These are phyloP conservation scores for Myotis brandtii DNA, from an alignment of 2,113 vertebrate genomes.

Conservation along the genomic window DNA sequence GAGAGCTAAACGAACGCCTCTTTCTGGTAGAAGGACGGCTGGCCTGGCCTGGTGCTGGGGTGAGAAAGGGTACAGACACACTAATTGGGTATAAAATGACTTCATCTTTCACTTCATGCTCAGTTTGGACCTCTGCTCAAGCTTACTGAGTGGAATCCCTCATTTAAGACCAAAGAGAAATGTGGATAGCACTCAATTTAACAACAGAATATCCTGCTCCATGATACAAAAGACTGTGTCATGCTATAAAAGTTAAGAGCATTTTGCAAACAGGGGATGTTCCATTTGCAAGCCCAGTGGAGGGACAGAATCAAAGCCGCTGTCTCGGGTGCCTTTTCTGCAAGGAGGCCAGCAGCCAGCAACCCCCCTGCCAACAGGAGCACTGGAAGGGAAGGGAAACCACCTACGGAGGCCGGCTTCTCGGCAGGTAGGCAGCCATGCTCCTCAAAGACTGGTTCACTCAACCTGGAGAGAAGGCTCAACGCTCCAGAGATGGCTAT, in stretches of 20 bases:
- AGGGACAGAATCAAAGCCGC: neutral
- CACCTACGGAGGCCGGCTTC: neutral
- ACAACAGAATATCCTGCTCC: neutral
- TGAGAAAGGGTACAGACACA: neutral
- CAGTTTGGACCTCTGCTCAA: neutral
- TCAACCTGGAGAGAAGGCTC: neutral
- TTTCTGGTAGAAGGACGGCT: neutral
- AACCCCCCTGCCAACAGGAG: neutral
- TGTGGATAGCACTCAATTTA: neutral
- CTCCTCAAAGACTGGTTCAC: neutral
- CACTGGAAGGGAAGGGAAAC: neutral
- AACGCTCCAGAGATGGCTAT: neutral
- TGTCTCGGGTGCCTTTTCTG: neutral
- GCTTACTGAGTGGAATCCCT: constrained; percentile 1
- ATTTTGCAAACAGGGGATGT: neutral
- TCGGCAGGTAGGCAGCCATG: neutral
- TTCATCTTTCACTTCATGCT: neutral
- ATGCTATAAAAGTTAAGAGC: neutral
- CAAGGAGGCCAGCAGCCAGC: neutral
- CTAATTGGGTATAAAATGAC: neutral
- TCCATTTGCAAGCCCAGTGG: neutral
- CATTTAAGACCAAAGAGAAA: constrained; percentile 33
- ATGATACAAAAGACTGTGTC: neutral
- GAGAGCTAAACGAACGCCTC: neutral
- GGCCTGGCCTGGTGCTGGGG: neutral